Conservation (phyloP, 1,140 invertebrate genomes). For the Zelostemma sp. region DNA sequence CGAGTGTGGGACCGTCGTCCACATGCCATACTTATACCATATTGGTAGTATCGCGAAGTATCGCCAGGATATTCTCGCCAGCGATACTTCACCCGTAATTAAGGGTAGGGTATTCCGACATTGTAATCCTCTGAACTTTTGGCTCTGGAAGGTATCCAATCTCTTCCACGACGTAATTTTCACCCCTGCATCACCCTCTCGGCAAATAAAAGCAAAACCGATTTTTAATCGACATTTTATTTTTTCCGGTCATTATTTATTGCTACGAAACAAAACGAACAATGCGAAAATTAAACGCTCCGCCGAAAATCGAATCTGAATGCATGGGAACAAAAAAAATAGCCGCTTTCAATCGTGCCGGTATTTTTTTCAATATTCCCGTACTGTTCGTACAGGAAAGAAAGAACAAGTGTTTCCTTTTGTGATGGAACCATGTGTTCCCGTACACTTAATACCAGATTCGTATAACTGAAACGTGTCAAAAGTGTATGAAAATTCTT, state of each 20-base stretch:
- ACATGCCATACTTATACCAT: slow-evolving; percentile 11
- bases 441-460: background rate
- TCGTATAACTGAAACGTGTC: too few species aligned
- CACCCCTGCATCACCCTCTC: slow-evolving; percentile 1
- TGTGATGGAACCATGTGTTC: background rate
- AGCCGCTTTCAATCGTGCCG: background rate
- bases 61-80: slow-evolving; percentile 9
- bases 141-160: slow-evolving; percentile 8
- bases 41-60: slow-evolving; percentile 10
- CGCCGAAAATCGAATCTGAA: background rate
- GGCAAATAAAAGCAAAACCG: background rate
- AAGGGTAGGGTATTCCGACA: slow-evolving; percentile 8
- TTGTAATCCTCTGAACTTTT: slow-evolving; percentile 10
- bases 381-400: background rate
- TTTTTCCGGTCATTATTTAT: slow-evolving; percentile 1
- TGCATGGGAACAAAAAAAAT: background rate
- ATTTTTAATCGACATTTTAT: slow-evolving; percentile 4
- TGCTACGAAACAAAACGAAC: background rate
- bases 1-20: slow-evolving; percentile 9
- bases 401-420: background rate
- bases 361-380: too few species aligned
- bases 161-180: slow-evolving; percentile 2
- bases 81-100: slow-evolving; percentile 12
- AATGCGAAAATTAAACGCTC: slow-evolving; percentile 1
- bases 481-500: background rate